A percentile compares a stretch with the other conserved stretches of the same genome.
These are phyloP conservation scores for Ceramica pisi DNA, from an alignment of 2,888 invertebrate species.

Conservation along the genomic window DNA sequence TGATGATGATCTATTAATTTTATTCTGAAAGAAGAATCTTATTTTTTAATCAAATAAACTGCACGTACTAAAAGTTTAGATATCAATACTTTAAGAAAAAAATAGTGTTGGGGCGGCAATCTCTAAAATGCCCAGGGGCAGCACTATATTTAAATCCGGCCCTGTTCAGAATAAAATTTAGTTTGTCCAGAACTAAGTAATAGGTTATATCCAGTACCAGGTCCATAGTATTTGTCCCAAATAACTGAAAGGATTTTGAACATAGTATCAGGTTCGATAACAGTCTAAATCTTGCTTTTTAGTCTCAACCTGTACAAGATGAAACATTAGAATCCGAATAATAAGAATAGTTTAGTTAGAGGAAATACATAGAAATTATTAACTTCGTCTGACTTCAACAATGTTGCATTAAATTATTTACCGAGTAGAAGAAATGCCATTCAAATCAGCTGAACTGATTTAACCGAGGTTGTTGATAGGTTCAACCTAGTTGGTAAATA, in stretches of 20 bases:
- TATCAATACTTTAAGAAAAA: too few species aligned
- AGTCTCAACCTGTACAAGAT: not conserved
- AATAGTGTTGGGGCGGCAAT: too few species aligned
- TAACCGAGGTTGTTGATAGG: constrained; percentile 17
- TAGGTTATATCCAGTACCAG: not conserved
- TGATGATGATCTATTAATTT: too few species aligned
- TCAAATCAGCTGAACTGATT: constrained; percentile 41
- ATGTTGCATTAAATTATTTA: constrained; percentile 32
- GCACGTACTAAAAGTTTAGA: too few species aligned
- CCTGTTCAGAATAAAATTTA: too few species aligned
- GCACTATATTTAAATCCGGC: too few species aligned
- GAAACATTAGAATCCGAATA: not conserved
- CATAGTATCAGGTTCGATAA: not conserved
- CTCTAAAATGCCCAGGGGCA: too few species aligned
- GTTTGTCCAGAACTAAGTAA: not conserved
- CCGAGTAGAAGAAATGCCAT: constrained; percentile 22
- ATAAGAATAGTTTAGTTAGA: not conserved
- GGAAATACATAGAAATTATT: not conserved
- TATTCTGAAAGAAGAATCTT: too few species aligned
- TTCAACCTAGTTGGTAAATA: constrained; percentile 46
- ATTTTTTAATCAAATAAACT: too few species aligned
- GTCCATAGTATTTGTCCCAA: not conserved
- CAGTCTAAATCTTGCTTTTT: not conserved
- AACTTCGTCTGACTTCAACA: constrained; percentile 16
- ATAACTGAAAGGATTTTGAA: constrained; percentile 5